A percentile compares a stretch with the other conserved stretches of the same genome.
Conservation (phyloP, 2,797 vertebrate genomes). For the Diceros bicornis region DNA sequence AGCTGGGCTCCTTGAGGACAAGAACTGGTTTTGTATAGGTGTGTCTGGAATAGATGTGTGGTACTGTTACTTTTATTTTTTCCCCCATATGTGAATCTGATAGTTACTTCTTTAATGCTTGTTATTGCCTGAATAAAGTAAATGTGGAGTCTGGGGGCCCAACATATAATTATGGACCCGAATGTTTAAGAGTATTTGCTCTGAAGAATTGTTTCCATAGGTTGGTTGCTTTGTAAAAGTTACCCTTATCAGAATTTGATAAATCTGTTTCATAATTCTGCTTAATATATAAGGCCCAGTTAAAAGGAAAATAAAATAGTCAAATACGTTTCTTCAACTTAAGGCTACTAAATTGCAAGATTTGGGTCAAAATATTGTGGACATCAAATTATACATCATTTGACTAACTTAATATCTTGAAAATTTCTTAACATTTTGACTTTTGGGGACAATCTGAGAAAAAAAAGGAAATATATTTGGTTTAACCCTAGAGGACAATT, state of each 20-base stretch:
- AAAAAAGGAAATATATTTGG: background rate
- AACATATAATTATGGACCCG: background rate
- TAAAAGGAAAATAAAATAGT: background rate
- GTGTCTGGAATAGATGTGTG: background rate
- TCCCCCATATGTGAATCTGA: background rate
- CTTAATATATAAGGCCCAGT: background rate
- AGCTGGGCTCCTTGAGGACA: background rate
- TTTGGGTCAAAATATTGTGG: background rate
- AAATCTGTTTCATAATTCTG: conserved; percentile 1
- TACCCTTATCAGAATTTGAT: background rate
- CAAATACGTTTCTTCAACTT: background rate
- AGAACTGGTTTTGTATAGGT: background rate
- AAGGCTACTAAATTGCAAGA: background rate
- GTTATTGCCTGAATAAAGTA: background rate
- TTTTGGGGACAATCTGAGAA: background rate
- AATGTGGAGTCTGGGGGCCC: background rate
- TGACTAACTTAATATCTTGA: background rate
- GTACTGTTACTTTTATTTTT: background rate
- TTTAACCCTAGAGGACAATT: background rate
- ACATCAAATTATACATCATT: background rate
- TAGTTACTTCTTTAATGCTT: background rate
- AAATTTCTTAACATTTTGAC: background rate
- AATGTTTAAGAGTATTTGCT: background rate
- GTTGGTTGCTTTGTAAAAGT: background rate
- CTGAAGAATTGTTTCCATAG: background rate